Evolutionary conservation across 2,113 vertebrate genomes (phyloP), one percentile per base, ranked within the genome.

Genomic region (Oreochromis spilurus): DNA sequence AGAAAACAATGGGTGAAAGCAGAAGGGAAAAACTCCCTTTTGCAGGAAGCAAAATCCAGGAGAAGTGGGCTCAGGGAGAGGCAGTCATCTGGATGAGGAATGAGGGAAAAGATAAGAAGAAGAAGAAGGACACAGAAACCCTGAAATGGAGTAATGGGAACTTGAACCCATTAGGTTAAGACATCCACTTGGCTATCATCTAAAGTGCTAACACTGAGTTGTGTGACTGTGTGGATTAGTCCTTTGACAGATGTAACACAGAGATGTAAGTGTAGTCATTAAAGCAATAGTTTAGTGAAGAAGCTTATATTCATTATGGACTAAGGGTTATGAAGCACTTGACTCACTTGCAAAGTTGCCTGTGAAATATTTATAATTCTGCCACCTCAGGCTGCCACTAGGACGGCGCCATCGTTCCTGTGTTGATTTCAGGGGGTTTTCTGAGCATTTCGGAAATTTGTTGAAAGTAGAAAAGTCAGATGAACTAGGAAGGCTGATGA

Each of bases 251-350:
- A 84, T 29, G 53, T 31, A 40, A 62, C 86, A 85, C 78, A 62
- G 67, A 90, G 82, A 84, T 81, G 62, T 83, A 84, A 86, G 67
- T 87, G 58, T 48, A 45, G 55, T 88, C 84, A 87, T 60, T 91
- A 82, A 86, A 88, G 24, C 9, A 14, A 26, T 10, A 60, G 79
- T 83, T 84, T 81, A 58, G 53, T 48, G 86, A 87, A 91, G 84
- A 60, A 19, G 83, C 57, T 75, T 88, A 55, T 84, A 91, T 60
- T 89, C 53, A 88, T 87, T 92, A 62, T 84, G 29, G 88, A 85
- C 36, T 17, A 14, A 79, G 26, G 83, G 81, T 83, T 45, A 86
- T 26, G 21, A 81, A 86, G 55, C 62, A 38, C 85, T 88, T 7
- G 52, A 85, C 57, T 52, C 38, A 57, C 50, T 81, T 53, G 36